These are phyloP conservation scores for Prinia subflava DNA, from an alignment of 2,113 vertebrate species.

Conservation along the genomic window DNA sequence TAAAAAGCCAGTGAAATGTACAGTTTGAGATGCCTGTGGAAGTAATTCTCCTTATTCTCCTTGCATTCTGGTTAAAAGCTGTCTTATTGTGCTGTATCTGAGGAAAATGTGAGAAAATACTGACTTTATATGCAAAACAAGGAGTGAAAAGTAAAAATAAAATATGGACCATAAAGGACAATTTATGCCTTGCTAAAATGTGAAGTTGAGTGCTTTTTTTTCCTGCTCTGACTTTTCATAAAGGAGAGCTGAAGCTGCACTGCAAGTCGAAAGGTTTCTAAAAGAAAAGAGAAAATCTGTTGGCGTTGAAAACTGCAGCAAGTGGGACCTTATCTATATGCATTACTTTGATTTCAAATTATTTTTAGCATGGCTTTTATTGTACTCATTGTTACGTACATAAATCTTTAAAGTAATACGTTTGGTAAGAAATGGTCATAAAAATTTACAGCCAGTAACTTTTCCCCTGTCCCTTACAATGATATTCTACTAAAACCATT, in stretches of 20 bases:
- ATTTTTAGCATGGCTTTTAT: constrained; percentile 84
- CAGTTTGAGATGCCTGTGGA: background rate
- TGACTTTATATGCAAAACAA: constrained; percentile 17
- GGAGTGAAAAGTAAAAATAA: constrained; percentile 27
- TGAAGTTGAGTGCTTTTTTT: background rate
- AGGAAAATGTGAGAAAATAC: background rate
- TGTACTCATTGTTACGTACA: constrained; percentile 82
- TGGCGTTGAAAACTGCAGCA: constrained; percentile 20
- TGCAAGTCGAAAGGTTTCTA: background rate
- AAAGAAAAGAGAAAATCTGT: background rate
- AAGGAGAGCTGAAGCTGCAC: constrained; percentile 8
- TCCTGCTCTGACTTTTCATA: constrained; percentile 7
- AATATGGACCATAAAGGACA: background rate
- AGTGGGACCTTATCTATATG: constrained; percentile 74
- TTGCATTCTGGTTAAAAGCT: background rate
- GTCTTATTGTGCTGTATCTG: background rate
- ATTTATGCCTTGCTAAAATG: constrained; percentile 14
- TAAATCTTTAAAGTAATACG: constrained; percentile 86
- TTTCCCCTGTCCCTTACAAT: constrained; percentile 89
- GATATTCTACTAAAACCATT: constrained; percentile 92
- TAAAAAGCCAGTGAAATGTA: background rate
- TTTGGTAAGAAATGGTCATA: constrained; percentile 88
- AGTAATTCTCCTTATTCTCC: background rate
- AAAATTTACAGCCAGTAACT: constrained; percentile 90
- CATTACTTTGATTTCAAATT: constrained; percentile 84